These are phyloP conservation scores for Cirrhinus molitorella DNA, from an alignment of 2,797 vertebrate species.

Conservation along the genomic window DNA sequence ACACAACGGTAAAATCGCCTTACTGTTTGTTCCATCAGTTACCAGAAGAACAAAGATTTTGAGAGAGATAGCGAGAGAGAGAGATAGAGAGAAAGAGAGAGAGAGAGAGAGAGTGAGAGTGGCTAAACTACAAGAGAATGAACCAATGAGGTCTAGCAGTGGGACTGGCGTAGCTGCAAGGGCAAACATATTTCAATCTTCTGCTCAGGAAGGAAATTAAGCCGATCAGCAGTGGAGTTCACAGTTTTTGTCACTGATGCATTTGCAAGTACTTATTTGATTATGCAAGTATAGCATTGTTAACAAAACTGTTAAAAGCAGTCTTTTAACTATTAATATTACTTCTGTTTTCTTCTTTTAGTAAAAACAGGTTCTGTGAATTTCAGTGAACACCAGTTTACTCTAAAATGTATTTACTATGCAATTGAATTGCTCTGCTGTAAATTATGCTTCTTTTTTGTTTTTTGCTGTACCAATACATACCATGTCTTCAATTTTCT, in stretches of 20 bases:
- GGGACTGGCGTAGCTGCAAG: not conserved
- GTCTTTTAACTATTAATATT: not conserved
- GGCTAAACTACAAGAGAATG: not conserved
- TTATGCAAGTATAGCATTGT: not conserved
- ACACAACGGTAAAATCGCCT: not conserved
- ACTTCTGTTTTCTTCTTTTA: not conserved
- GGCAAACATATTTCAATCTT: not conserved
- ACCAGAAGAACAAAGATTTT: not conserved
- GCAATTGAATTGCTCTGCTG: not conserved
- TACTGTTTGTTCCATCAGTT: not conserved
- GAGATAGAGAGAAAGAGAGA: not conserved
- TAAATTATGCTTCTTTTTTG: not conserved
- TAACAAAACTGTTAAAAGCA: not conserved
- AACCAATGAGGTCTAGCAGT: not conserved
- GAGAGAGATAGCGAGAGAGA: not conserved
- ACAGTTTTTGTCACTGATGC: not conserved
- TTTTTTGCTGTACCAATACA: no score
- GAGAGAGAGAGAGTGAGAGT: not conserved
- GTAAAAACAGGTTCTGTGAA: not conserved
- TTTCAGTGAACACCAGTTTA: not conserved
- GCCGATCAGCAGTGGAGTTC: not conserved
- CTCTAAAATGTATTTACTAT: not conserved
- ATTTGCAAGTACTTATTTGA: no score
- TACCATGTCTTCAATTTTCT: not conserved
- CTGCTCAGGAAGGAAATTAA: slow-evolving; percentile 5